These are phyloP conservation scores for Megatriorchis doriae DNA, from an alignment of 2,113 vertebrate genomes.

Conservation along the genomic window DNA sequence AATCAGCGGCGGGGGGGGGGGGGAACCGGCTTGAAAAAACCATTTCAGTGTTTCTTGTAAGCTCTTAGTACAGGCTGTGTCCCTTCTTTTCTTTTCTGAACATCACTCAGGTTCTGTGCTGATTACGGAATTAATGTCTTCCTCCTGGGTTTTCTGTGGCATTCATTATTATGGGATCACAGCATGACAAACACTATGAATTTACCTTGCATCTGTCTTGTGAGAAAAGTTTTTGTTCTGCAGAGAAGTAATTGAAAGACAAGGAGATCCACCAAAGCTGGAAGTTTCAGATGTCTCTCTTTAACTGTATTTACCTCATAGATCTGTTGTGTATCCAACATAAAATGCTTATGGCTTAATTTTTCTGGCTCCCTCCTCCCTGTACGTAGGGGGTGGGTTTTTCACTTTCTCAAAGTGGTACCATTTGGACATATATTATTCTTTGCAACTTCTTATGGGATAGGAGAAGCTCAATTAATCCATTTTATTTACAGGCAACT, in stretches of 20 bases:
- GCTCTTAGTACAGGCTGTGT: neutral
- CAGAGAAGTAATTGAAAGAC: neutral
- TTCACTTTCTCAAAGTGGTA: neutral
- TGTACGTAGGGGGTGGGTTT: neutral
- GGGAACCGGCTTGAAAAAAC: neutral
- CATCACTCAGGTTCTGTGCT: neutral
- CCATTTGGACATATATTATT: neutral
- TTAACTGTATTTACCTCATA: neutral
- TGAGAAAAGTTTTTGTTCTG: neutral
- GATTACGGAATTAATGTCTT: neutral
- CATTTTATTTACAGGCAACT: neutral
- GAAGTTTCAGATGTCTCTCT: neutral
- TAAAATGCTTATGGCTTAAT: neutral
- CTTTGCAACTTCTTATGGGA: neutral
- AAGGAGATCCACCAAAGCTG: neutral
- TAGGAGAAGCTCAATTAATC: neutral
- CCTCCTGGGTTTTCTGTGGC: neutral
- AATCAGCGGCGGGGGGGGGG: neutral
- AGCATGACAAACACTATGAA: neutral
- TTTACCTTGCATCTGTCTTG: neutral
- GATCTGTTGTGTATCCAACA: neutral
- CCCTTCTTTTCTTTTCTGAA: neutral
- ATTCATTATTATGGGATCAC: neutral
- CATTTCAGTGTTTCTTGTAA: neutral
- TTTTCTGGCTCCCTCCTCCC: neutral